Percentiles rank a stretch among this genome's conserved stretches.
Conservation (phyloP, 2,888 invertebrate genomes). For the Ecdyonurus torrentis region DNA sequence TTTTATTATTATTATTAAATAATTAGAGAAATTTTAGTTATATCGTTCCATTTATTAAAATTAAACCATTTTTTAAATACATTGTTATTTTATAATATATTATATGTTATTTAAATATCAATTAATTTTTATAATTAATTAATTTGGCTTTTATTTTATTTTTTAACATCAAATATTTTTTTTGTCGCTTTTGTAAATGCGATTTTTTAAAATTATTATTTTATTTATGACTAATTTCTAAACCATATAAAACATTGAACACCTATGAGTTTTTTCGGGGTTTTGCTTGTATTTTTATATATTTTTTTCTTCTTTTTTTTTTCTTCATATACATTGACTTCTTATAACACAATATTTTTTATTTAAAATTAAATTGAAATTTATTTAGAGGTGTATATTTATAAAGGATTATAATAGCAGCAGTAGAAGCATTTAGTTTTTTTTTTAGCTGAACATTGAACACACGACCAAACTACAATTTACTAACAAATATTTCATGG, state of each 20-base stretch:
- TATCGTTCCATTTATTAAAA: neutral
- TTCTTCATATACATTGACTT: too few species aligned
- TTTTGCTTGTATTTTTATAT: too few species aligned
- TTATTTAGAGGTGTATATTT: too few species aligned
- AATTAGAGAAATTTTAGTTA: neutral
- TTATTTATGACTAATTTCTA: neutral
- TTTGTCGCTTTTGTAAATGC: too few species aligned
- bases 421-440: too few species aligned
- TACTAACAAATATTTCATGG: too few species aligned
- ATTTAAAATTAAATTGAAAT: too few species aligned
- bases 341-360: too few species aligned
- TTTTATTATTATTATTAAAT: neutral
- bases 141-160: neutral
- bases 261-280: neutral
- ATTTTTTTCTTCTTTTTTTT: too few species aligned
- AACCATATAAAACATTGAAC: neutral
- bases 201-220: neutral
- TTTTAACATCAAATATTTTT: constrained; percentile 1
- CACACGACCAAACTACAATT: too few species aligned
- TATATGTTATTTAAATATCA: neutral
- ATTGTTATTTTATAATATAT: neutral
- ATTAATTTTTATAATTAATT: neutral
- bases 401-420: too few species aligned
- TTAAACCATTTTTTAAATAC: neutral
- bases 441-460: too few species aligned